Evolutionary conservation across 2,888 invertebrate genomes (phyloP).

Genomic region (Agrypnus murinus): DNA sequence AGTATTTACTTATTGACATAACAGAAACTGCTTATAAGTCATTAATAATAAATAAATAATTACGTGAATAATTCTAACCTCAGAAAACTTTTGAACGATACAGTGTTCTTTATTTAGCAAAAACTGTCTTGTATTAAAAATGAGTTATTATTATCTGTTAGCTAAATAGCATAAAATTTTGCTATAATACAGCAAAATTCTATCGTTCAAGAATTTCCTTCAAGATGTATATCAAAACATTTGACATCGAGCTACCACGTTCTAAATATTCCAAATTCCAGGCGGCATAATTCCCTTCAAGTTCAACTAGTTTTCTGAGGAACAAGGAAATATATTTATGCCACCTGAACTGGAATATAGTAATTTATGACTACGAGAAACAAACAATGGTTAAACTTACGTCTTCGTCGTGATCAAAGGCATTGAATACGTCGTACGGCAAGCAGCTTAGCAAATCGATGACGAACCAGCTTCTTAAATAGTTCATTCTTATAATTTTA

Average conservation of each 20-base stretch:
- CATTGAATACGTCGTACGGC: slow-evolving; percentile 99
- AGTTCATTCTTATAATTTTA: slow-evolving; percentile 98
- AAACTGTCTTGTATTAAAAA: too few species aligned
- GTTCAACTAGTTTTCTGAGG: background rate
- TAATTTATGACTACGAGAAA: background rate
- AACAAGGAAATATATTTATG: background rate
- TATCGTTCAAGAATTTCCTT: slow-evolving; percentile 4
- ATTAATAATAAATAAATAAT: too few species aligned
- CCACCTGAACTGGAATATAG: background rate
- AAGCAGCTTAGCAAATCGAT: slow-evolving; percentile 99
- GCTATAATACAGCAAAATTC: too few species aligned
- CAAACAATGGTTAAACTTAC: slow-evolving; percentile 73
- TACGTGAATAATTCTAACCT: too few species aligned
- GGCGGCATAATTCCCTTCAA: background rate
- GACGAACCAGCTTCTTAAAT: slow-evolving; percentile 99
- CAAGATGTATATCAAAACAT: slow-evolving; percentile 17
- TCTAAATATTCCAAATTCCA: slow-evolving; percentile 8
- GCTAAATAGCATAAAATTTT: too few species aligned
- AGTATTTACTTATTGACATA: too few species aligned
- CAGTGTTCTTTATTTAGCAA: too few species aligned
- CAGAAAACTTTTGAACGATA: too few species aligned
- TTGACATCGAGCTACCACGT: background rate
- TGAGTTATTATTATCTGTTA: too few species aligned
- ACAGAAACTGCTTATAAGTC: too few species aligned
- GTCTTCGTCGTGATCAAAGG: slow-evolving; percentile 99